A percentile compares a stretch with the other conserved stretches of the same genome.
phyloP scores from a whole-genome alignment of 1,140 invertebrate genomes.

The Copidosoma floridanum region DNA sequence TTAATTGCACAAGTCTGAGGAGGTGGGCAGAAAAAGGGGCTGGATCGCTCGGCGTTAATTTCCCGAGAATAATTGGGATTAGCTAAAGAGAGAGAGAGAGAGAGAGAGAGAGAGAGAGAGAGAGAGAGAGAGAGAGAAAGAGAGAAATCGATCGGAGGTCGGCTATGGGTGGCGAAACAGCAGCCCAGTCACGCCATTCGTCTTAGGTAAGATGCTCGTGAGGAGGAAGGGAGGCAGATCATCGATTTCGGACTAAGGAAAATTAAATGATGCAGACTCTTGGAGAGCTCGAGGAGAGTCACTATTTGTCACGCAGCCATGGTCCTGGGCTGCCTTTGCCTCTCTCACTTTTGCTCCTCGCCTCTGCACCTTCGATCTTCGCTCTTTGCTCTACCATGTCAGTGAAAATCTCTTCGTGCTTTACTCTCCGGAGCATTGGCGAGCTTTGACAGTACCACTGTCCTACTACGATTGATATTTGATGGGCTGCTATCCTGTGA shows the following conservation, averaged over 20 bases:
- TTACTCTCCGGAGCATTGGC: too few species aligned
- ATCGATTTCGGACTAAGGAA: slow-evolving; percentile 56
- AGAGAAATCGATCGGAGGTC: slow-evolving; percentile 43
- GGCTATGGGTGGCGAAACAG: slow-evolving; percentile 43
- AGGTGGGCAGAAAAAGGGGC: neutral
- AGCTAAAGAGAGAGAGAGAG: too few species aligned
- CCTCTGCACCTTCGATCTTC: too few species aligned
- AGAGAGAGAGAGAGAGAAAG: too few species aligned
- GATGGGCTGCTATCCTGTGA: too few species aligned
- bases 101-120: too few species aligned
- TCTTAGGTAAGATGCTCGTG: slow-evolving; percentile 53
- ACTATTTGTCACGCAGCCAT: slow-evolving; percentile 51
- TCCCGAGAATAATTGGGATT: slow-evolving; percentile 52
- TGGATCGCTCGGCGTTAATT: slow-evolving; percentile 43
- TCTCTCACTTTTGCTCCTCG: slow-evolving; percentile 11
- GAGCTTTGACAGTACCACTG: too few species aligned
- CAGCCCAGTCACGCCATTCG: slow-evolving; percentile 53
- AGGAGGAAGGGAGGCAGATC: slow-evolving; percentile 53
- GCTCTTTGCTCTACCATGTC: too few species aligned
- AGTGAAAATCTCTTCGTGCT: too few species aligned
- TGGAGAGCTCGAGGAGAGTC: slow-evolving; percentile 51
- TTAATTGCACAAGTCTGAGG: neutral
- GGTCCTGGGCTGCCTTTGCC: neutral
- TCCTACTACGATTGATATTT: too few species aligned
- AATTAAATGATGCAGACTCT: slow-evolving; percentile 57